Percentiles rank a stretch among this genome's conserved stretches.
phyloP scores from a whole-genome alignment of 2,797 vertebrate genomes.

The Hoplostethus mediterraneus region DNA sequence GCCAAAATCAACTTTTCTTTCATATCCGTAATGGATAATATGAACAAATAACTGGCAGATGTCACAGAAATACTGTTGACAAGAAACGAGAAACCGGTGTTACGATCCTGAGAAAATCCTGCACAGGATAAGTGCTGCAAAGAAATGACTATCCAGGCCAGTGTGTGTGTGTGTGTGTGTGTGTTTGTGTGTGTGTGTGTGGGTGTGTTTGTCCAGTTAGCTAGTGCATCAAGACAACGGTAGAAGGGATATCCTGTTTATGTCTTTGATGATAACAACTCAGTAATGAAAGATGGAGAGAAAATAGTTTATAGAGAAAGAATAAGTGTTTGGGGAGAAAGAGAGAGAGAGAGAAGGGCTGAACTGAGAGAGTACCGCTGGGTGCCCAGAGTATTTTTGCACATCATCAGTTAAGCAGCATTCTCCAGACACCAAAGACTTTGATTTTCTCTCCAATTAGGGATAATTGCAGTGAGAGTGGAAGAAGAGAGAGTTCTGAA shows the following conservation, averaged over 20 bases:
- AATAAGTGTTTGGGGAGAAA: slow-evolving; percentile 7
- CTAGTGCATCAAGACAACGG: slow-evolving; percentile 48
- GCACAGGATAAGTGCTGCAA: background rate
- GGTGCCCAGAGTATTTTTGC: slow-evolving; percentile 63
- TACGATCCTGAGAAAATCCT: slow-evolving; percentile 41
- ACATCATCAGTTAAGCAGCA: slow-evolving; percentile 75
- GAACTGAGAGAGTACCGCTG: slow-evolving; percentile 16
- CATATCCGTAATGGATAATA: slow-evolving; percentile 54
- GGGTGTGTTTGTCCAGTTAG: slow-evolving; percentile 23
- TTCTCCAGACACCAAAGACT: slow-evolving; percentile 77
- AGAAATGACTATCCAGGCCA: no score
- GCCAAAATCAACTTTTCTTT: slow-evolving; percentile 25
- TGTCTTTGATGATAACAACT: slow-evolving; percentile 71
- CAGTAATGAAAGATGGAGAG: slow-evolving; percentile 56
- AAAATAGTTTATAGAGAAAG: slow-evolving; percentile 43
- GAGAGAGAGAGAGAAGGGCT: slow-evolving; percentile 15
- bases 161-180: background rate
- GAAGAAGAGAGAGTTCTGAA: slow-evolving; percentile 76
- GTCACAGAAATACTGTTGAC: slow-evolving; percentile 22
- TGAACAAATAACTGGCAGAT: slow-evolving; percentile 3
- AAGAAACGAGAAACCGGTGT: background rate
- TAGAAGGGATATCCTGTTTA: slow-evolving; percentile 78
- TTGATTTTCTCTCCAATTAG: slow-evolving; percentile 82
- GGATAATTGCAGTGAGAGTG: slow-evolving; percentile 81
- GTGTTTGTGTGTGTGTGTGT: slow-evolving; percentile 31